These are phyloP conservation scores for Alosa sapidissima DNA, from an alignment of 2,797 vertebrate species.

Conservation along the genomic window DNA sequence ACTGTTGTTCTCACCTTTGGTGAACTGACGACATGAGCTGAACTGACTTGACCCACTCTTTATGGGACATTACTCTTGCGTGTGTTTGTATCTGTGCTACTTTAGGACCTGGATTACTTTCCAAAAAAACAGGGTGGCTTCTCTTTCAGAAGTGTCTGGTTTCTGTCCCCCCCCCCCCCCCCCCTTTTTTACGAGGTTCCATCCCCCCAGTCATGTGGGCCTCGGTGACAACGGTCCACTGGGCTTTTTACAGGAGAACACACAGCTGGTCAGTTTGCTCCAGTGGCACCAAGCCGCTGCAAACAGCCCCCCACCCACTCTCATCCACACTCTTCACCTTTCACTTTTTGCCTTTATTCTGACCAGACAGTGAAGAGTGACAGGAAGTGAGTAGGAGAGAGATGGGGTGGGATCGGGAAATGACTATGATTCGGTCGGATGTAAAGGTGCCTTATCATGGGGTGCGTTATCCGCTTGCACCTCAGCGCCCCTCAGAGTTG, in stretches of 20 bases:
- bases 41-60: background rate
- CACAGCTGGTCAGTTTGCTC: slow-evolving; percentile 10
- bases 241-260: background rate
- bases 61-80: background rate
- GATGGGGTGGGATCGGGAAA: no score
- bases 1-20: slow-evolving; percentile 1
- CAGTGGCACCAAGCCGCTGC: background rate
- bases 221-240: background rate
- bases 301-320: background rate
- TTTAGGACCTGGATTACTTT: background rate
- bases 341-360: no score
- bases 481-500: background rate
- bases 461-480: no score
- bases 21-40: background rate
- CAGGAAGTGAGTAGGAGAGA: no score
- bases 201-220: background rate
- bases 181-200: background rate
- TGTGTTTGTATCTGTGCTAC: background rate
- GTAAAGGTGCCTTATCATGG: no score
- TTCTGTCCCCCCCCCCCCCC: no score
- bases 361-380: no score
- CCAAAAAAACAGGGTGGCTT: background rate
- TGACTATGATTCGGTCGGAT: no score
- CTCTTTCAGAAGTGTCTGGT: background rate
- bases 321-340: background rate